Evolutionary conservation across 1,140 invertebrate species (phyloP).

Genomic region (Eupristina koningsbergeri): DNA sequence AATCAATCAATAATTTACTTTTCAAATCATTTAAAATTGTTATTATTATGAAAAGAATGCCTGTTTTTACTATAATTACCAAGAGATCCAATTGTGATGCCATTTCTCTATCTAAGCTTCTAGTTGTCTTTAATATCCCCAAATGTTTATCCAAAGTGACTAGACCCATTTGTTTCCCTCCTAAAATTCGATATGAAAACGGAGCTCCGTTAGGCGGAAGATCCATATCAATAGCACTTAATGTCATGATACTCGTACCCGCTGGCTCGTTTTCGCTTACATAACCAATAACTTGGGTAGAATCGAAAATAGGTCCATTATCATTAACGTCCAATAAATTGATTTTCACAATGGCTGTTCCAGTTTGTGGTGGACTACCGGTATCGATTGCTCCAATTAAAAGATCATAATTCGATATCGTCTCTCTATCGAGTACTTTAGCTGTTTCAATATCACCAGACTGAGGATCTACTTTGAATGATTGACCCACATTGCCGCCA

Average conservation of each 20-base stretch:
- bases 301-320: slow-evolving; percentile 89
- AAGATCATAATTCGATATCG: slow-evolving; percentile 81
- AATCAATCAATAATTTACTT: too few relatives aligned
- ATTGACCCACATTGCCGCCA: slow-evolving; percentile 84
- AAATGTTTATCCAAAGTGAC: slow-evolving; percentile 85
- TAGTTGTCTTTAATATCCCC: slow-evolving; percentile 85
- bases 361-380: slow-evolving; percentile 89
- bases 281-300: slow-evolving; percentile 80
- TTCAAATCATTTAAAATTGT: too few relatives aligned
- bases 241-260: slow-evolving; percentile 86
- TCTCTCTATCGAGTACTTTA: slow-evolving; percentile 86
- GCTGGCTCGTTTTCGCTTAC: slow-evolving; percentile 91
- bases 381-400: slow-evolving; percentile 93
- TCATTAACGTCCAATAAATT: slow-evolving; percentile 91
- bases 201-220: slow-evolving; percentile 92
- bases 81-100: slow-evolving; percentile 82
- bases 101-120: slow-evolving; percentile 86
- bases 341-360: slow-evolving; percentile 86
- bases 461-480: slow-evolving; percentile 91
- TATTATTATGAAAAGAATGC: too few relatives aligned
- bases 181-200: slow-evolving; percentile 86
- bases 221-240: slow-evolving; percentile 91
- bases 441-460: slow-evolving; percentile 87
- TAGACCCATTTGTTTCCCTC: slow-evolving; percentile 83
- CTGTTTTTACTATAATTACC: slow-evolving; percentile 59